Evolutionary conservation across 2,113 vertebrate species (phyloP).

Genomic region (Centrocercus urophasianus): DNA sequence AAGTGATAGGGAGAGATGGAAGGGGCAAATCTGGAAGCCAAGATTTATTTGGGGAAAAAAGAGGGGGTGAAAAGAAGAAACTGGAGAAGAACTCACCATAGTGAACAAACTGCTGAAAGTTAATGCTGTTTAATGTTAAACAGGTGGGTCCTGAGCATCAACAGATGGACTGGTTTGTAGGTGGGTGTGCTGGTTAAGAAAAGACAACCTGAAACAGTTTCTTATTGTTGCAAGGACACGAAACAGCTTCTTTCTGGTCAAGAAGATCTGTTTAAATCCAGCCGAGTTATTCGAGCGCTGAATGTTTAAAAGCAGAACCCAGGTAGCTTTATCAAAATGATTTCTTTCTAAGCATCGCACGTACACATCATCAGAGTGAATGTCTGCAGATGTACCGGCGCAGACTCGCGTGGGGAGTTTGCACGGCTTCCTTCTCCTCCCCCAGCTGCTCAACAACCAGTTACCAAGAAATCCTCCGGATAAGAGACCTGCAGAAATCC

Average conservation of each 20-base stretch:
- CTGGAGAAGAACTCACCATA: slow-evolving; percentile 40
- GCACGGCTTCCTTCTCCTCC: slow-evolving; percentile 40
- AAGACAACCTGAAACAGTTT: slow-evolving; percentile 45
- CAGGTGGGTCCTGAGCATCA: slow-evolving; percentile 61
- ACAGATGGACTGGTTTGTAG: slow-evolving; percentile 8
- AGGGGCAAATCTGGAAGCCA: background rate
- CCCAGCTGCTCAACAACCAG: slow-evolving; percentile 66
- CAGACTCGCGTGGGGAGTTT: background rate
- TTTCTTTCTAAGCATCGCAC: slow-evolving; percentile 47
- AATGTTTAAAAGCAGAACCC: slow-evolving; percentile 61
- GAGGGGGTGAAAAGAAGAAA: background rate
- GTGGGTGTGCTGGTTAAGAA: slow-evolving; percentile 51
- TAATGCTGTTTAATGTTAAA: background rate
- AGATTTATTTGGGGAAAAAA: background rate
- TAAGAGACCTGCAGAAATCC: slow-evolving; percentile 53
- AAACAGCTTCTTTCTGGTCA: slow-evolving; percentile 31
- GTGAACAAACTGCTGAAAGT: slow-evolving; percentile 13
- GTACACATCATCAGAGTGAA: background rate
- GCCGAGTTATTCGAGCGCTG: slow-evolving; percentile 51
- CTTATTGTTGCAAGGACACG: background rate
- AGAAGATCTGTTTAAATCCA: slow-evolving; percentile 44
- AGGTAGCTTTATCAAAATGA: slow-evolving; percentile 58
- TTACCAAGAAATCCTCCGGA: slow-evolving; percentile 71
- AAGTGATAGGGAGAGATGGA: background rate
- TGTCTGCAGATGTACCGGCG: slow-evolving; percentile 25